These are phyloP conservation scores for Pristiophorus japonicus DNA, from an alignment of 2,113 vertebrate species.

Conservation along the genomic window DNA sequence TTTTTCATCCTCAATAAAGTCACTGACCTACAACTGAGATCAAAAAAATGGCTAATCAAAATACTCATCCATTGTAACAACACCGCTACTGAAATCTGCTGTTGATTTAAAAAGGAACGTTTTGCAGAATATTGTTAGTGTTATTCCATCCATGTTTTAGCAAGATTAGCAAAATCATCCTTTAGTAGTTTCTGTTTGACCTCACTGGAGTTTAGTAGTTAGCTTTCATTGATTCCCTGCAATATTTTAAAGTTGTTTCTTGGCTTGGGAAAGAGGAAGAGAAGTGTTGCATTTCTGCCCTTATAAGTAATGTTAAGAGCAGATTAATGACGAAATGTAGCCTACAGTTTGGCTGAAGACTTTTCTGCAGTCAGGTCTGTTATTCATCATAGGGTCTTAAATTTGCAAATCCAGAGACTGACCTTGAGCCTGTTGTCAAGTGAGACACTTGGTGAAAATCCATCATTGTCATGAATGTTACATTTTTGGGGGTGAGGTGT, in stretches of 20 bases:
- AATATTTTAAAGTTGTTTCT: neutral
- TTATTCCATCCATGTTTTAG: neutral
- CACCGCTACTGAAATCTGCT: neutral
- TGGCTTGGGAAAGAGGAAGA: neutral
- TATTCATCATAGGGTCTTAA: conserved; percentile 15
- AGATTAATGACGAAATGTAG: neutral
- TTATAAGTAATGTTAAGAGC: neutral
- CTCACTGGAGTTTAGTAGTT: neutral
- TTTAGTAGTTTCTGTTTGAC: neutral
- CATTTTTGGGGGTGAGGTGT: neutral
- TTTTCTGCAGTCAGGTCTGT: neutral
- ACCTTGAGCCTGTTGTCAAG: conserved; percentile 1
- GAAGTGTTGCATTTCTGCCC: neutral
- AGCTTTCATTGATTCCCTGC: neutral
- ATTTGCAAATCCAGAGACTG: neutral
- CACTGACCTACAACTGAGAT: neutral
- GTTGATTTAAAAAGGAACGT: neutral
- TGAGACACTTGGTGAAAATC: conserved; percentile 2
- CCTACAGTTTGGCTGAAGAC: neutral
- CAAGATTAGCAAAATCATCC: neutral
- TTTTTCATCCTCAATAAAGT: conserved; percentile 26
- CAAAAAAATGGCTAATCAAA: neutral
- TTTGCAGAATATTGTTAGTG: neutral
- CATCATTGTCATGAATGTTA: neutral
- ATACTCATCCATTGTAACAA: neutral